Evolutionary conservation across 2,113 vertebrate species (phyloP), one percentile per base, ranked within the genome.

Genomic region (Phrynosoma platyrhinos): DNA sequence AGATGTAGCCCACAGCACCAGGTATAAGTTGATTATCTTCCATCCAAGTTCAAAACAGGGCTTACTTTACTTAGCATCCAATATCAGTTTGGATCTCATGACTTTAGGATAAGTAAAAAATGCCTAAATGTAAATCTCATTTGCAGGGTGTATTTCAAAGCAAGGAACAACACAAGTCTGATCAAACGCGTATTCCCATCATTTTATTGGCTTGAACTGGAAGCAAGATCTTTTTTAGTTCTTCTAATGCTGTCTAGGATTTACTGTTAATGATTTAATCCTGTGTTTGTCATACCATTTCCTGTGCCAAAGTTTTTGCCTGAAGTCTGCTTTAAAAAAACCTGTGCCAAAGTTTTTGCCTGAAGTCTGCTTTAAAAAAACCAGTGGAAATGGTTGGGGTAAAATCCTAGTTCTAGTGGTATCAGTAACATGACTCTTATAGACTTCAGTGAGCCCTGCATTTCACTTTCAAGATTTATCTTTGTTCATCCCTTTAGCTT

Each of bases 231-330:
- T 0, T 30, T 87, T 84, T 7, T 0, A 64, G 85, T 76, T 77
- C 4, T 14, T 18, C 82, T 47, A 81, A 62, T 64, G 52, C 16
- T 20, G 32, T 62, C 68, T 0, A 53, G 85, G 87, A 64, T 86
- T 86, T 83, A 52, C 52, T 23, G 82, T 52, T 88, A 79, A 86
- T 91, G 82, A 79, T 89, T 92, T 87, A 92, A 88, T 2, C 71
- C 58, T 55, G 64, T 85, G 68, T 82, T 32, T 1, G 76, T 79
- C 62, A 18, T 88, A 84, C 62, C 88, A 85, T 1, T 62, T 66
- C 78, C 87, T 55, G 79, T 75, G 87, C 74, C 86, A 30, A 62
- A 9, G 74, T 23, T 77, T 0, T 42, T 84, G 77, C 88, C 91
- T 89, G 81, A 82, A 30, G 64, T 66, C 58, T 76, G 36, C 55